Evolutionary conservation across 92 coral and sea anemone genomes (phyloP).

Genomic region (Plumapathes pennacea): DNA sequence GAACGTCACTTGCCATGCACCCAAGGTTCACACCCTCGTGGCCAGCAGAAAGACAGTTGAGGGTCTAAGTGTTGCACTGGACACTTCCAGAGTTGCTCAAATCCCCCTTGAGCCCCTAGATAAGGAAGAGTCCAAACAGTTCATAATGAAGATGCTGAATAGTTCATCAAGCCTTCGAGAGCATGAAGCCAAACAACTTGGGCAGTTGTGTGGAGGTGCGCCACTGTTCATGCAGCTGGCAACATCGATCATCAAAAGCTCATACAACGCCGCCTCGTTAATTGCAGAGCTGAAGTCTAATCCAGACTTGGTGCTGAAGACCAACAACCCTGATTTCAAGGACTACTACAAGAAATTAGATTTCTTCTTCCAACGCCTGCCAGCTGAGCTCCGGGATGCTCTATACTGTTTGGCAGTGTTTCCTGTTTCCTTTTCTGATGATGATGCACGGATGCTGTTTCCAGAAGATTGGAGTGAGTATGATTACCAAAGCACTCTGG

Average conservation of each 20-base stretch:
- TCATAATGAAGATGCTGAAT: background rate
- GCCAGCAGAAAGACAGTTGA: conserved; percentile 46
- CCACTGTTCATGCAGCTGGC: conserved; percentile 61
- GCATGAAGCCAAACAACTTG: background rate
- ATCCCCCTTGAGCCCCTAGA: conserved; percentile 41
- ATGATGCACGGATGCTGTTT: conserved; percentile 51
- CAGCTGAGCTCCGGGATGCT: conserved; percentile 28
- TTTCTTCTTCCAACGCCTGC: conserved; percentile 48
- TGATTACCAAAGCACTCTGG: conserved; percentile 4
- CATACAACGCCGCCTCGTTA: conserved; percentile 8
- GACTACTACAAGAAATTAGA: conserved; percentile 8
- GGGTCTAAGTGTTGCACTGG: background rate
- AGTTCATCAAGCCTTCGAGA: background rate
- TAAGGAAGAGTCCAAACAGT: conserved; percentile 4
- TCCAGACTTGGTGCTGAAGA: conserved; percentile 32
- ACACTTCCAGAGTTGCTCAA: conserved; percentile 2
- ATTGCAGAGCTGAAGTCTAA: conserved; percentile 31
- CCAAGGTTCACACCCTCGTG: conserved; percentile 24
- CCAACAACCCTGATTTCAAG: conserved; percentile 5
- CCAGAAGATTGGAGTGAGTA: background rate
- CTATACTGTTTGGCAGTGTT: conserved; percentile 57
- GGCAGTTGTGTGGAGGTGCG: conserved; percentile 66
- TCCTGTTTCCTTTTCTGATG: conserved; percentile 48
- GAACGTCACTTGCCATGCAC: conserved; percentile 31
- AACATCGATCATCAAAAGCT: conserved; percentile 42